Conservation (phyloP, 2,888 invertebrate genomes). For the Epirrita christyi region DNA sequence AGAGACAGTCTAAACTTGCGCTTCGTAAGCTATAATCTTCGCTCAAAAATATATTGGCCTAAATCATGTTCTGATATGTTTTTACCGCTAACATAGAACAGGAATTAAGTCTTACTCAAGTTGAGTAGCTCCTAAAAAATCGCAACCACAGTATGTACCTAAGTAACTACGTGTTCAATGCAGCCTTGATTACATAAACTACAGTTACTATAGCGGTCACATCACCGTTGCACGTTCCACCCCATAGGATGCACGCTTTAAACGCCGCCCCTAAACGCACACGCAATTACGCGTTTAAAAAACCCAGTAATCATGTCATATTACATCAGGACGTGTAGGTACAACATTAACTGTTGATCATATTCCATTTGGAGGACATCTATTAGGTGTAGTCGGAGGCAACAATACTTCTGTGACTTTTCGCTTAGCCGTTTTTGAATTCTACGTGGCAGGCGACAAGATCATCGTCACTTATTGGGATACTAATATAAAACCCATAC, state of each 20-base stretch:
- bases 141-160: conserved; percentile 20
- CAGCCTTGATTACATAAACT: conserved; percentile 28
- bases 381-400: no score
- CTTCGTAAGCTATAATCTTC: no score
- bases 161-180: conserved; percentile 24
- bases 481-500: no score
- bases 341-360: background rate
- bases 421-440: no score
- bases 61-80: no score
- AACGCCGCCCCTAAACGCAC: conserved; percentile 52
- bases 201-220: conserved; percentile 49
- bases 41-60: no score
- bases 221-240: conserved; percentile 37
- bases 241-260: conserved; percentile 43
- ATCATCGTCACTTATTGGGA: no score
- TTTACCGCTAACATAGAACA: background rate
- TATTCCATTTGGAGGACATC: no score
- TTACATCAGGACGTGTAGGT: conserved; percentile 8
- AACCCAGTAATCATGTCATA: conserved; percentile 42
- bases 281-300: conserved; percentile 55
- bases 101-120: background rate
- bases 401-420: no score
- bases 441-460: no score
- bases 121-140: conserved; percentile 10
- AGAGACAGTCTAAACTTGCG: no score